phyloP scores from a whole-genome alignment of 2,888 invertebrate species.

The Diarsia mendica region DNA sequence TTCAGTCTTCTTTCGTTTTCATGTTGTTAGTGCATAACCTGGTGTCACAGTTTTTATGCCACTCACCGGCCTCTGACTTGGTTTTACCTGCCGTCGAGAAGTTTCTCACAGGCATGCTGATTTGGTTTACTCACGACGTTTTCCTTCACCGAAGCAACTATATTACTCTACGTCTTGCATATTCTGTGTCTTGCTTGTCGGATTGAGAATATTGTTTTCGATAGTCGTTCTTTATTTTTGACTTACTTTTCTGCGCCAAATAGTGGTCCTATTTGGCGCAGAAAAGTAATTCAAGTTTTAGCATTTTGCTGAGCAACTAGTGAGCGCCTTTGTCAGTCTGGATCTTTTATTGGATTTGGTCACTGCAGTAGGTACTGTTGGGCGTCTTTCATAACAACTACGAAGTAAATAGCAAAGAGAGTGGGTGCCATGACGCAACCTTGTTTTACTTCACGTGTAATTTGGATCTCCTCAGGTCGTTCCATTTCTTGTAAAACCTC shows the following conservation, averaged over 20 bases:
- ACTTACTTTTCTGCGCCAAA: not conserved
- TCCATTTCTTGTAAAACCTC: no score
- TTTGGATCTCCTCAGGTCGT: no score
- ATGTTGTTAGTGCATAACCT: not conserved
- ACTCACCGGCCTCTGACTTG: not conserved
- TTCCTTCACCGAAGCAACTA: not conserved
- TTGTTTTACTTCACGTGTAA: no score
- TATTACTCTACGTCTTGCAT: not conserved
- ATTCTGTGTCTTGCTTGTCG: not conserved
- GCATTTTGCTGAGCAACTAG: no score
- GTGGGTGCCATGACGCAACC: no score
- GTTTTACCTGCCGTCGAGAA: not conserved
- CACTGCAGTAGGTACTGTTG: no score
- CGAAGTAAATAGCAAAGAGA: no score
- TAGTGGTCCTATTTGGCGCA: no score
- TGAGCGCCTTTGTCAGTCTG: no score
- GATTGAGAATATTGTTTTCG: not conserved
- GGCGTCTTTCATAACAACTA: no score
- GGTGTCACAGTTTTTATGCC: not conserved
- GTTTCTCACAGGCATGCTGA: not conserved
- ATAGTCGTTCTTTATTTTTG: not conserved
- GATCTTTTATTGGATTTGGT: no score
- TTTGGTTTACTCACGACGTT: not conserved
- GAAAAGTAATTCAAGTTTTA: no score
- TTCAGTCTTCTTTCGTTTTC: not conserved